Conservation (phyloP, 1,140 invertebrate genomes). For the Drosophila paulistorum region DNA sequence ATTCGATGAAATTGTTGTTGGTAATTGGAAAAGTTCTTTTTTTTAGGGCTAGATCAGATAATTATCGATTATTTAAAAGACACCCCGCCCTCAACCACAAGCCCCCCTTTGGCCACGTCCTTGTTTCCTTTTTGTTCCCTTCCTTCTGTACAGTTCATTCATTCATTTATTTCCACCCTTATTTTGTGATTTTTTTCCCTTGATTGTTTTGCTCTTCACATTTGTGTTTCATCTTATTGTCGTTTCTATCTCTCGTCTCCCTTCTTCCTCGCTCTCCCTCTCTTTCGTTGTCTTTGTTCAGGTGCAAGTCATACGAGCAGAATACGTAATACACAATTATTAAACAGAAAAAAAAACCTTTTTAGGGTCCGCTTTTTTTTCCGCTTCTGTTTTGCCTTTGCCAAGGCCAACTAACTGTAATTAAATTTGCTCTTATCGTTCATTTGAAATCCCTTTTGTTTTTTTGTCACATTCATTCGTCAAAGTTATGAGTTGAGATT, state of each 20-base stretch:
- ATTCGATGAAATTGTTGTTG: no score
- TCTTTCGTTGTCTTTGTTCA: slow-evolving; percentile 14
- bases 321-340: slow-evolving; percentile 9
- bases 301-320: slow-evolving; percentile 15
- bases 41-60: background rate
- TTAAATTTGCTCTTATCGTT: slow-evolving; percentile 19
- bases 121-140: slow-evolving; percentile 14
- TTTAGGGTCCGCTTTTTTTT: slow-evolving; percentile 3
- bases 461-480: background rate
- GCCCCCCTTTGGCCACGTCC: slow-evolving; percentile 7
- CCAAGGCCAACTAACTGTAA: slow-evolving; percentile 15
- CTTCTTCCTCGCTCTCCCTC: background rate
- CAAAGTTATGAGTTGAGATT: background rate
- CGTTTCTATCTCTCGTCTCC: slow-evolving; percentile 6
- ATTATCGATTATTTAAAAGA: background rate
- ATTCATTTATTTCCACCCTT: slow-evolving; percentile 28
- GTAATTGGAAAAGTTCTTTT: no score
- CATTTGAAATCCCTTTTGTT: slow-evolving; percentile 1
- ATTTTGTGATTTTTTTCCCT: slow-evolving; percentile 31
- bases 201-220: slow-evolving; percentile 3
- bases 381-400: background rate
- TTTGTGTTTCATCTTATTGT: slow-evolving; percentile 36
- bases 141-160: slow-evolving; percentile 12
- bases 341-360: background rate
- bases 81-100: background rate